These are phyloP conservation scores for Drosophila funebris DNA, from an alignment of 1,140 invertebrate species.

Conservation along the genomic window DNA sequence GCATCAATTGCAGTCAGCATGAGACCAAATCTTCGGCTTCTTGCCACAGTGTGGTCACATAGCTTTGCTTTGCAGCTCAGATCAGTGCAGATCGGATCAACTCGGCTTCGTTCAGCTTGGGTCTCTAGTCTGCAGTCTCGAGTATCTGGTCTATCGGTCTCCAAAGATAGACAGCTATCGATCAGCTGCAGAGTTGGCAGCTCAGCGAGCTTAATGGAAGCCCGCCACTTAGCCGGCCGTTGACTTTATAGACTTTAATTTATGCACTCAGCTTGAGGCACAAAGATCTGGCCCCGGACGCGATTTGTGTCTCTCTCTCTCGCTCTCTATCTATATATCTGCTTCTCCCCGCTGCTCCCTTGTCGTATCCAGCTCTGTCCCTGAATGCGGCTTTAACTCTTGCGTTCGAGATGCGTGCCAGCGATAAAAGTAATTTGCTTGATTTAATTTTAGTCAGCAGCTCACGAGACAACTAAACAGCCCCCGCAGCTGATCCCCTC, in stretches of 20 bases:
- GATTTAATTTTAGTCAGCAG: constrained; percentile 82
- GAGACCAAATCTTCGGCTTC: neutral
- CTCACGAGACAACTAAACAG: constrained; percentile 64
- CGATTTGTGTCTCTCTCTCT: neutral
- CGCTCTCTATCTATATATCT: neutral
- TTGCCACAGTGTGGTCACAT: constrained; percentile 30
- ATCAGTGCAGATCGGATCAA: constrained; percentile 20
- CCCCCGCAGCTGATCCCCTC: constrained; percentile 34
- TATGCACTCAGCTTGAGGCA: constrained; percentile 69
- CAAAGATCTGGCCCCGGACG: constrained; percentile 40
- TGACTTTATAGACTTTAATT: constrained; percentile 71
- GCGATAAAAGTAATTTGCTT: constrained; percentile 82
- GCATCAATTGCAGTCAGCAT: neutral
- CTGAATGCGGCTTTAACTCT: constrained; percentile 65
- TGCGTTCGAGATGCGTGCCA: constrained; percentile 80
- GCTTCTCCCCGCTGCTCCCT: neutral
- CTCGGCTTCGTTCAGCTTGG: neutral
- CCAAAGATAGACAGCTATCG: constrained; percentile 74
- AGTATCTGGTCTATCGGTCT: constrained; percentile 31
- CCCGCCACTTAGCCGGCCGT: constrained; percentile 77
- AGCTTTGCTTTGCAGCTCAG: constrained; percentile 5
- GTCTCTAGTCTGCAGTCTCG: neutral
- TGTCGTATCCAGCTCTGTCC: constrained; percentile 40
- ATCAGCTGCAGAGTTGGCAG: constrained; percentile 77
- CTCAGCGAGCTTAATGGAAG: constrained; percentile 81